Percentiles rank a stretch among this genome's conserved stretches.
phyloP scores from a whole-genome alignment of 2,888 invertebrate species.

The Horisme vitalbata region DNA sequence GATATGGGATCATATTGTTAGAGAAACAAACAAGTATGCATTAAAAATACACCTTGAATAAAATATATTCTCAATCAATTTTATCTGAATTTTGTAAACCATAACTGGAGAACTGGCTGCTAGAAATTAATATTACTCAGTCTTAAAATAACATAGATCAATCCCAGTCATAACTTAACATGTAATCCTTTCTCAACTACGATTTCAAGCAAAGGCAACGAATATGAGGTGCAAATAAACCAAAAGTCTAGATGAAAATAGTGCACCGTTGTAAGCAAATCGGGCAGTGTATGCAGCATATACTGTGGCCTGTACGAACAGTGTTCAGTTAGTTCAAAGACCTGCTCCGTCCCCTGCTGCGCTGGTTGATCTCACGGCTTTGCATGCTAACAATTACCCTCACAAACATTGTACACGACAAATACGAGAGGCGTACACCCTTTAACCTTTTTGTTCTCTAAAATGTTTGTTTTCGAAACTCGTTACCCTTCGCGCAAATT shows the following conservation, averaged over 20 bases:
- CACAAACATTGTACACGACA: conserved; percentile 63
- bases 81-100: too few species aligned
- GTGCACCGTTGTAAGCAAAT: conserved; percentile 23
- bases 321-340: conserved; percentile 53
- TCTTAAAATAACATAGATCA: too few species aligned
- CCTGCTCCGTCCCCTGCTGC: conserved; percentile 47
- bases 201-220: conserved; percentile 14
- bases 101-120: too few species aligned
- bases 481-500: conserved; percentile 67
- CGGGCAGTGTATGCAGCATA: neutral
- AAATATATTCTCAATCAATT: too few species aligned
- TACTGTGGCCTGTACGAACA: too few species aligned
- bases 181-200: conserved; percentile 6
- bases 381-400: conserved; percentile 76
- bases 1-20: too few species aligned
- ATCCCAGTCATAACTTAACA: too few species aligned
- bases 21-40: too few species aligned
- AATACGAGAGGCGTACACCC: conserved; percentile 64
- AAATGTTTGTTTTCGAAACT: conserved; percentile 76
- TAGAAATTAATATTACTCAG: too few species aligned
- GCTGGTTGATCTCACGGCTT: conserved; percentile 65
- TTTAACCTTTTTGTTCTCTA: conserved; percentile 65
- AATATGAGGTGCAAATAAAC: conserved; percentile 32
- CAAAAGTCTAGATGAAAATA: conserved; percentile 31
- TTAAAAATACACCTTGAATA: too few species aligned